Conservation (phyloP, 2,888 invertebrate genomes). For the Siphonodentalium dalli region DNA sequence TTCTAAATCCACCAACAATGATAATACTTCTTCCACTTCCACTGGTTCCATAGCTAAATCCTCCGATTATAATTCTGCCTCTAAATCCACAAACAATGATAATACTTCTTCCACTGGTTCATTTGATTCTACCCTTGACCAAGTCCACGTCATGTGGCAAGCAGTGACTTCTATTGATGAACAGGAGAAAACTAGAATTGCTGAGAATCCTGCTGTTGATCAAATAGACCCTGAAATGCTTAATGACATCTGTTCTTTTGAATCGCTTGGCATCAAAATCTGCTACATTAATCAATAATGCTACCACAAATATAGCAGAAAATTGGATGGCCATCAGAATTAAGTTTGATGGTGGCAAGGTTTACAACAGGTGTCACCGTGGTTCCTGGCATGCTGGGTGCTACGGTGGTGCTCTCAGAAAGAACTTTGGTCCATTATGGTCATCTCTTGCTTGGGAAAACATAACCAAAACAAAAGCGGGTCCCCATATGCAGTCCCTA, state of each 20-base stretch:
- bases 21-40: too few species aligned
- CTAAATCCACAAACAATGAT: too few species aligned
- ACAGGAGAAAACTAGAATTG: slow-evolving; percentile 3
- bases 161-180: too few species aligned
- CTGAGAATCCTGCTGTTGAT: not conserved
- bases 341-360: slow-evolving; percentile 33
- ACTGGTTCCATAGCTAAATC: too few species aligned
- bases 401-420: slow-evolving; percentile 16
- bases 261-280: slow-evolving; percentile 22
- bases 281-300: slow-evolving; percentile 20
- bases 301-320: slow-evolving; percentile 28
- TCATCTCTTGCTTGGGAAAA: slow-evolving; percentile 6
- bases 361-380: slow-evolving; percentile 13
- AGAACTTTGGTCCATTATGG: slow-evolving; percentile 20
- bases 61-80: too few species aligned
- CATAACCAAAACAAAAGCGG: too few species aligned
- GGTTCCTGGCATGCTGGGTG: slow-evolving; percentile 25
- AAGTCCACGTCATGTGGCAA: too few species aligned
- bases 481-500: too few species aligned
- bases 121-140: too few species aligned
- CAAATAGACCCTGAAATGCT: slow-evolving; percentile 2
- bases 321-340: slow-evolving; percentile 22
- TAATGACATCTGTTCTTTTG: slow-evolving; percentile 14
- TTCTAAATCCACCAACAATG: too few species aligned
- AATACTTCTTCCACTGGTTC: too few species aligned